Evolutionary conservation across 2,888 invertebrate species (phyloP).

Genomic region (Mimachlamys varia): DNA sequence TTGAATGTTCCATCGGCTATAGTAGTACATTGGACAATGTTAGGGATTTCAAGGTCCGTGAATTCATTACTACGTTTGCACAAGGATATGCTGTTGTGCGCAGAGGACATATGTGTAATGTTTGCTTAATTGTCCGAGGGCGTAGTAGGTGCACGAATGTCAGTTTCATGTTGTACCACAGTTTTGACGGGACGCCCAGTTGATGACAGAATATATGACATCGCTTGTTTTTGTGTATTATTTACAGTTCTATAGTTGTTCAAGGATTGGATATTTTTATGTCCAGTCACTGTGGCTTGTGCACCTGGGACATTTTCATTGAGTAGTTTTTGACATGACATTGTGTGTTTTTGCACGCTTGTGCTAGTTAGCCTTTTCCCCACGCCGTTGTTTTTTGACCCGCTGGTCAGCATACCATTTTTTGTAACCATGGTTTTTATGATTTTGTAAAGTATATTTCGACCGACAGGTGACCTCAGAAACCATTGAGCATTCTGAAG

Average conservation of each 20-base stretch:
- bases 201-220: constrained; percentile 20
- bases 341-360: too few species aligned
- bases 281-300: not conserved
- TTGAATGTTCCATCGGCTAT: not conserved
- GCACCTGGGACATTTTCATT: not conserved
- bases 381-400: too few species aligned
- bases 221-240: not conserved
- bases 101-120: constrained; percentile 12
- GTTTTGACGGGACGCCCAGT: not conserved
- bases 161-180: not conserved
- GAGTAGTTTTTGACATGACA: too few species aligned
- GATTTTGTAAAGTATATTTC: too few species aligned
- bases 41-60: not conserved
- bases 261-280: not conserved
- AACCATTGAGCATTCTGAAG: too few species aligned
- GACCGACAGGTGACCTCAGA: too few species aligned
- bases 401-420: too few species aligned
- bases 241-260: constrained; percentile 24
- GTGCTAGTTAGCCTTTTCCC: too few species aligned
- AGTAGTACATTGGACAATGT: not conserved
- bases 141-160: not conserved
- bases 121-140: not conserved
- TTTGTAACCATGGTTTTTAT: too few species aligned
- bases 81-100: constrained; percentile 23
- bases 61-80: not conserved